phyloP scores from a whole-genome alignment of 35 echinoderm and acorn worm species.

The Apostichopus parvimensis region DNA sequence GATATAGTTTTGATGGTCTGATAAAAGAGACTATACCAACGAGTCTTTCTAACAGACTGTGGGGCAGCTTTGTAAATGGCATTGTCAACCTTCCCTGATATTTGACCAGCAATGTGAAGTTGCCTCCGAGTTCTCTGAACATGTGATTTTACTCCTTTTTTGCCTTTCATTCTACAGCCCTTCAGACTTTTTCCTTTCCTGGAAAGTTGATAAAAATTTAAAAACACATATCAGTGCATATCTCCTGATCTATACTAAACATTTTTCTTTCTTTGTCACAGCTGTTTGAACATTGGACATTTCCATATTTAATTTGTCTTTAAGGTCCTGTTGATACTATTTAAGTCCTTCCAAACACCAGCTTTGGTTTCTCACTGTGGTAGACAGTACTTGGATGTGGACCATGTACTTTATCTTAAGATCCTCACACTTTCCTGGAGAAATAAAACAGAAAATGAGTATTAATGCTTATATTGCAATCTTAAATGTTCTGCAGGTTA shows the following conservation, averaged over 20 bases:
- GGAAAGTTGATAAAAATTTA: neutral
- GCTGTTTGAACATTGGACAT: no score
- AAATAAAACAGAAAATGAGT: no score
- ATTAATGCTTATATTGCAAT: no score
- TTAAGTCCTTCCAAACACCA: no score
- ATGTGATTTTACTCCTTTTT: neutral
- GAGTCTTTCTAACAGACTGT: slow-evolving; percentile 59
- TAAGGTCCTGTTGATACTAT: no score
- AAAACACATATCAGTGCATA: neutral
- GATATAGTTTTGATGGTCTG: slow-evolving; percentile 58
- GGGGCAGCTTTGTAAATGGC: slow-evolving; percentile 72
- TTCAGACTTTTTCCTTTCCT: neutral
- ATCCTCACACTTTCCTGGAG: no score
- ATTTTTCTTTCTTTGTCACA: neutral
- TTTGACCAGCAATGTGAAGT: neutral
- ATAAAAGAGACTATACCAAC: slow-evolving; percentile 57
- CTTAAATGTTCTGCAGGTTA: no score
- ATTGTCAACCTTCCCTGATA: slow-evolving; percentile 29
- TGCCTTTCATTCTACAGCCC: neutral
- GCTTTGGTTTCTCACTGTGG: no score
- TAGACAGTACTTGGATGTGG: no score
- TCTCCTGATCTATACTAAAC: neutral
- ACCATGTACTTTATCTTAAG: no score
- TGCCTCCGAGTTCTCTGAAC: slow-evolving; percentile 35
- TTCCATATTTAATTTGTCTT: no score